These are phyloP conservation scores for Coecobrya sp. DNA, from an alignment of 2,888 invertebrate species.

Conservation along the genomic window DNA sequence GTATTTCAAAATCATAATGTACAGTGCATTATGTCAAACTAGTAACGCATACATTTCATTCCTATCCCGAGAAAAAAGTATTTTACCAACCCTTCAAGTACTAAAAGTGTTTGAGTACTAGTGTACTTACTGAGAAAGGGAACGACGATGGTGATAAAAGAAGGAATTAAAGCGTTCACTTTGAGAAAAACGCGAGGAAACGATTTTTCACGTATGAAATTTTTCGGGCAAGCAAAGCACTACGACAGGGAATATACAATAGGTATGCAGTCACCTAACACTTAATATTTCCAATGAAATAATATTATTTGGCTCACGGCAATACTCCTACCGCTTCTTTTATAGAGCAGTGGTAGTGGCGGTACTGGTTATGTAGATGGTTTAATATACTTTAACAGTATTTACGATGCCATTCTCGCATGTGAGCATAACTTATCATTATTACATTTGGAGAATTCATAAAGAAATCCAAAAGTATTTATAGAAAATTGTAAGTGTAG, in stretches of 20 bases:
- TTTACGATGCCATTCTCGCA: neutral
- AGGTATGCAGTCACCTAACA: neutral
- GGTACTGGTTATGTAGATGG: neutral
- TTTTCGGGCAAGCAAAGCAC: neutral
- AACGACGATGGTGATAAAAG: conserved; percentile 10
- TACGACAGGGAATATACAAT: neutral
- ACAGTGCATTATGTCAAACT: neutral
- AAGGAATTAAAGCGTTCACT: conserved; percentile 11
- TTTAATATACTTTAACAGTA: neutral
- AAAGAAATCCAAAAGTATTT: conserved; percentile 39
- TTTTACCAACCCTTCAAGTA: neutral
- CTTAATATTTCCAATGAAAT: neutral
- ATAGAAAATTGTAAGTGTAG: conserved; percentile 18
- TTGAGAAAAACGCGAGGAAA: conserved; percentile 51
- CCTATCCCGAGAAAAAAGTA: neutral
- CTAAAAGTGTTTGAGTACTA: neutral
- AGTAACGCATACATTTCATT: conserved; percentile 1
- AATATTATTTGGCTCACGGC: neutral
- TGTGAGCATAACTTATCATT: conserved; percentile 2
- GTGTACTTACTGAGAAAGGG: neutral
- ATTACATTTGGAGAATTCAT: conserved; percentile 23
- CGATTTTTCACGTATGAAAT: conserved; percentile 32
- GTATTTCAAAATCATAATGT: neutral
- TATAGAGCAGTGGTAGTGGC: neutral
- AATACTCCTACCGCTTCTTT: neutral